Base-by-base conservation (phyloP, 2,797 vertebrate genomes). In the Holocentrus rufus region DNA sequence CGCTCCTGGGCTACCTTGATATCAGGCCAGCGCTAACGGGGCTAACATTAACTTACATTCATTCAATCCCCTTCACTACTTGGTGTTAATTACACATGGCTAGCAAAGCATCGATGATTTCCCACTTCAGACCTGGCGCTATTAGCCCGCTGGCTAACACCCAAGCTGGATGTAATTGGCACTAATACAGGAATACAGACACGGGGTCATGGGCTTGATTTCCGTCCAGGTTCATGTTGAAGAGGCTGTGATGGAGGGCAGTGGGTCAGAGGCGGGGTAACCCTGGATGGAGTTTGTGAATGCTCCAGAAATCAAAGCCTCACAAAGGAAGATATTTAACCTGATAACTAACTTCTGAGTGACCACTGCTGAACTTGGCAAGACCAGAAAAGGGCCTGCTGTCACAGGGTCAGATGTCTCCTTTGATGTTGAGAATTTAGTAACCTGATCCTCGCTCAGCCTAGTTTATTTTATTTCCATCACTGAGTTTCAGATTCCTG, bases 81-180 rank as follows among this genome's bases (percentile, higher is more conserved):
- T 1, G 47, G 79, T 84, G 73, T 80, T 83, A 84, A 83, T 85
- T 75, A 77, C 68, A 77, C 69, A 78, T 50, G 25, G 61, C 61
- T 34, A 64, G 53, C 39, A 23, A 73, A 61, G 67, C 4, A 15
- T 31, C 70, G 68, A 71, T 4, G 30, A 58, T 50, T 81, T 53
- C 64, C 59, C 44, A n/a, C 70, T 68, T 67, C 34, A 50, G 72
- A 55, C 15, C 69, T 80, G 78, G 79, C 72, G 8, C 77, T 10
- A 3, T 56, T 54, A 23, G 55, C 20, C 60, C 14, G 30, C 66
- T 80, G 77, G 73, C 68, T 60, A 67, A 62, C 25, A 20, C 71
- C 65, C 65, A 76, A 54, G 34, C 53, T 18, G 49, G 27, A 42
- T 49, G 72, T 79, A 82, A 76, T 61, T 82, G 77, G 66, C 53